Base-by-base conservation (phyloP, 2,888 invertebrate species). In the Neoitamus cyanurus region DNA sequence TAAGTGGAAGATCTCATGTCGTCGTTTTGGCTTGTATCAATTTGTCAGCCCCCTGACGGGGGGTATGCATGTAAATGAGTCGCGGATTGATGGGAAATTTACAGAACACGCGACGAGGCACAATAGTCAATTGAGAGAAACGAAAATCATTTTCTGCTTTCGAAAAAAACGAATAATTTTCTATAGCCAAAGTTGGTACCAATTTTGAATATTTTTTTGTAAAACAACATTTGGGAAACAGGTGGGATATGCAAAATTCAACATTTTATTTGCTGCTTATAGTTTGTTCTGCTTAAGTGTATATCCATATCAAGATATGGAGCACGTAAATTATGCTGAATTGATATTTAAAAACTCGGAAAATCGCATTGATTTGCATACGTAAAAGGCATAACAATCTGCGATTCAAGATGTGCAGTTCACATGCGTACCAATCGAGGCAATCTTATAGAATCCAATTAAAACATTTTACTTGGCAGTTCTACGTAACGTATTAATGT, bases 1-100 rank as follows among this genome's bases (percentile, higher is more conserved):
- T 30, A 31, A 70, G 70, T 70, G 70, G 70, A 31, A 70, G 70
- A 70, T 31, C n/a, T 70, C 28, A 70, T 31, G 70, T 70, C 70
- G 28, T 70, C 30, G 31, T 70, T 70, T 70, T 70, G 13, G 20
- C 15, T 70, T 70, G 31, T 31, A 28, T 70, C 31, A 70, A 70
- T 70, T 70, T 70, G 58, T 58, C 58, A 58, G 58, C 58, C 15
- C 20, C 20, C 42, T 58, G 58, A 58, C 58, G 58, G 58, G 58
- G 20, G 58, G 58, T 58, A 58, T 58, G 9, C 15, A 58, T 15
- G 58, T 20, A 58, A 58, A 58, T 58, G 0, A 58, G 58, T 25
- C 25, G 58, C 11, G 9, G 58, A 58, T 58, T 58, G 58, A 58
- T 58, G 58, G 58, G 58, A 58, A 48, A 58, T 58, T n/a, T 58